phyloP scores from a whole-genome alignment of 2,797 vertebrate genomes.

The Lateolabrax maculatus region DNA sequence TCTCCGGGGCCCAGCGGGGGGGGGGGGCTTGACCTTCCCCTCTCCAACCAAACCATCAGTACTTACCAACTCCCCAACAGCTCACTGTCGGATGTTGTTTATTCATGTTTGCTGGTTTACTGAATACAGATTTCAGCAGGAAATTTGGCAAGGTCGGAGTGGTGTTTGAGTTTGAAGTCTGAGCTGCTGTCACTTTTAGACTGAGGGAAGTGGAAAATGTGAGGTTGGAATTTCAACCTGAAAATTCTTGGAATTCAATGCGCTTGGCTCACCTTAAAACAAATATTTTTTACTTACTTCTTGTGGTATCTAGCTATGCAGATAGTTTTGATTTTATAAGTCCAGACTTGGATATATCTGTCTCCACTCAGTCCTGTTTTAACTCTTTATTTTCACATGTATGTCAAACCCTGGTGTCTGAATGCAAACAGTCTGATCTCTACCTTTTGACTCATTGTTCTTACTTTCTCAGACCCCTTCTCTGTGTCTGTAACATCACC shows the following conservation, averaged over 20 bases:
- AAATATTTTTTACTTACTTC: background rate
- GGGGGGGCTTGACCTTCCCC: constrained; percentile 39
- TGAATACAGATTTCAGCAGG: constrained; percentile 26
- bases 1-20: background rate
- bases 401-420: too few species aligned
- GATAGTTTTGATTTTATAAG: background rate
- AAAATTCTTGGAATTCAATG: too few species aligned
- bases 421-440: background rate
- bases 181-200: background rate
- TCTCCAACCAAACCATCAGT: constrained; percentile 19
- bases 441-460: background rate
- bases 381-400: too few species aligned
- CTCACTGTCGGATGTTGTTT: constrained; percentile 26
- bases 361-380: background rate
- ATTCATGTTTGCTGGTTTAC: constrained; percentile 19
- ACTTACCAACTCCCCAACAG: constrained; percentile 15
- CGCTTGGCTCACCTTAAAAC: too few species aligned
- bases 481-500: background rate
- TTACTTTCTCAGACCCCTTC: background rate
- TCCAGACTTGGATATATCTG: background rate
- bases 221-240: background rate
- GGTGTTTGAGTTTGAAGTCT: constrained; percentile 12
- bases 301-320: background rate
- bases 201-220: background rate
- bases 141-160: constrained; percentile 6